Evolutionary conservation across 2,113 vertebrate genomes (phyloP).

Genomic region (Calidris pygmaea): DNA sequence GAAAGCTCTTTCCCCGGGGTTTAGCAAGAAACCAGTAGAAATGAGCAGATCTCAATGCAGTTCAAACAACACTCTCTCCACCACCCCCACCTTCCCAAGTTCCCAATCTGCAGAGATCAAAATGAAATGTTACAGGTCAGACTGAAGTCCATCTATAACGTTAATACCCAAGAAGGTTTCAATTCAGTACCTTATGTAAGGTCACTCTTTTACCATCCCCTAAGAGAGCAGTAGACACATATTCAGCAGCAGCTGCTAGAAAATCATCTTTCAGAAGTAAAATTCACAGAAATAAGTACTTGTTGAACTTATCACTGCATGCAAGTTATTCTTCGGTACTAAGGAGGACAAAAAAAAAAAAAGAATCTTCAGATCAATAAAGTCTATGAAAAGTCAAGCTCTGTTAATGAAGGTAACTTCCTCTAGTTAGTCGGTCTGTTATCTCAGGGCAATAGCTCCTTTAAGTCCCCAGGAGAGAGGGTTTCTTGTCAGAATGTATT

Average conservation of each 20-base stretch:
- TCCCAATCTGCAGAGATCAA: not conserved
- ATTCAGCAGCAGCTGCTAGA: not conserved
- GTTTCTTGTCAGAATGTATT: not conserved
- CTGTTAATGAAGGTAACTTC: not conserved
- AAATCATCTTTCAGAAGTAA: not conserved
- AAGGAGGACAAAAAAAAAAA: not conserved
- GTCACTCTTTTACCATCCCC: not conserved
- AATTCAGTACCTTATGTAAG: not conserved
- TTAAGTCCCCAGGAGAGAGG: not conserved
- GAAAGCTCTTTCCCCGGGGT: not conserved
- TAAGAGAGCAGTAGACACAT: not conserved
- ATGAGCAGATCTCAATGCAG: not conserved
- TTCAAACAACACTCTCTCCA: not conserved
- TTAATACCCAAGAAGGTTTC: not conserved
- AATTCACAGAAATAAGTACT: not conserved
- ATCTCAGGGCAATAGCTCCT: not conserved
- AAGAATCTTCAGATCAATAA: not conserved
- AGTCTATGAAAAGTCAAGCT: not conserved
- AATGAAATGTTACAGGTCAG: not conserved
- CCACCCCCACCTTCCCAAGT: accelerated
- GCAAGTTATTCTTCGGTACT: not conserved
- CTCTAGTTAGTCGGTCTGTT: not conserved
- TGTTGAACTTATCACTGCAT: not conserved
- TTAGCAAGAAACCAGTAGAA: not conserved
- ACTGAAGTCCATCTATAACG: not conserved